Evolutionary conservation across 2,113 vertebrate genomes (phyloP).

Genomic region (Gnathonemus echidnorhynchus): DNA sequence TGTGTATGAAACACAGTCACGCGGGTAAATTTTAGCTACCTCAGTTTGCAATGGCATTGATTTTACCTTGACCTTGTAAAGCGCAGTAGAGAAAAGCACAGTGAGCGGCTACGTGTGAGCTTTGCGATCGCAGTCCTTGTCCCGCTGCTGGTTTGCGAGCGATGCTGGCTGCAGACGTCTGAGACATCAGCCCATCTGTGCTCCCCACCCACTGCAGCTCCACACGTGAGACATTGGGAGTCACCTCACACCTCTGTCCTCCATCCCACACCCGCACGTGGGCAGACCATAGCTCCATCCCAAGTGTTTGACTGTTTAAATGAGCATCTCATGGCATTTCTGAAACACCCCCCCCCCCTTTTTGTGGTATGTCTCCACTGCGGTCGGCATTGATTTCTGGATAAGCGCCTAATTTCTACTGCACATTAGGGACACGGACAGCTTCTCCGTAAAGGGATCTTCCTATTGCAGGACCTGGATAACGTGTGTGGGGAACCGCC

Average conservation of each 20-base stretch:
- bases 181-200: neutral
- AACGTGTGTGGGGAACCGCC: neutral
- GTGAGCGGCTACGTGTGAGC: neutral
- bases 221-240: neutral
- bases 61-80: neutral
- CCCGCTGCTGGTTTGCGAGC: neutral
- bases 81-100: neutral
- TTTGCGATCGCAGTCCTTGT: neutral
- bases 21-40: too few relatives aligned
- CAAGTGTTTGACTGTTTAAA: neutral
- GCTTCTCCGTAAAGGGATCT: neutral
- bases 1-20: neutral
- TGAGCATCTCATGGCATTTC: neutral
- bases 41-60: neutral
- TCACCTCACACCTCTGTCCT: neutral
- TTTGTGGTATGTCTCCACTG: neutral
- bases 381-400: neutral
- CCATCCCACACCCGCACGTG: neutral
- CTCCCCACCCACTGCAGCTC: neutral
- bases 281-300: neutral
- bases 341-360: neutral
- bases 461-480: neutral
- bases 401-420: neutral
- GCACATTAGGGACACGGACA: neutral
- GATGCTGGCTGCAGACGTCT: neutral